Base-by-base conservation (phyloP, 2,113 vertebrate species). In the Patagioenas fasciata region DNA sequence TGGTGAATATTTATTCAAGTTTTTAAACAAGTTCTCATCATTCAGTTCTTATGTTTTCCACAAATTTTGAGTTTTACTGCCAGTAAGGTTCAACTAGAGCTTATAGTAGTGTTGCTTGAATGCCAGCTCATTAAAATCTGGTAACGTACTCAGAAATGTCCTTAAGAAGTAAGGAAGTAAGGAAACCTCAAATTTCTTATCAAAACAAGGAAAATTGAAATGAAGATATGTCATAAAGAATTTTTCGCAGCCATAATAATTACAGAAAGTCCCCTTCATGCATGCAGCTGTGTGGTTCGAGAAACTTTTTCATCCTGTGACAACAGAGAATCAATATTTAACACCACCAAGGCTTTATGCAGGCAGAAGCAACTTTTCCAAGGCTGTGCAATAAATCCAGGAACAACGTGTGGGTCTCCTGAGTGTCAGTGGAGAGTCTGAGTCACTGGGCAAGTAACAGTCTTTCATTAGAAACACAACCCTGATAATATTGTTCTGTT, bases 1-100 rank as follows among this genome's bases (percentile, higher is more conserved):
- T 36, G 24, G 66, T 81, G 91, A 96, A 62, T 87, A 92, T 92
- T 96, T 96, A 72, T 81, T 92, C 77, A 86, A 61, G 80, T 51
- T 92, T 94, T 90, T 85, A 31, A 91, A 67, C 65, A 85, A 75
- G 32, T 86, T 85, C 70, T 84, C 20, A 72, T 82, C 40, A 16
- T 72, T 92, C 36, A 13, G 11, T 74, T 75, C 71, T 67, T 34
- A 15, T 12, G 6, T 93, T 95, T 80, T 75, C 57, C n/a, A 51
- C 54, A 70, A 25, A 70, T 66, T 80, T 80, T 81, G 40, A 60
- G 69, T 48, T 80, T 81, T 93, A 91, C 61, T 94, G 36, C 26
- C 61, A 54, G 19, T 32, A 47, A 61, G 13, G 31, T 84, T 88
- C 61, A 86, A 20, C 61, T 66, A 58, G 65, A 84, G 8, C 44